Evolutionary conservation across 2,888 invertebrate genomes (phyloP), one percentile per base, ranked within the genome.

Genomic region (Erebia aethiops): DNA sequence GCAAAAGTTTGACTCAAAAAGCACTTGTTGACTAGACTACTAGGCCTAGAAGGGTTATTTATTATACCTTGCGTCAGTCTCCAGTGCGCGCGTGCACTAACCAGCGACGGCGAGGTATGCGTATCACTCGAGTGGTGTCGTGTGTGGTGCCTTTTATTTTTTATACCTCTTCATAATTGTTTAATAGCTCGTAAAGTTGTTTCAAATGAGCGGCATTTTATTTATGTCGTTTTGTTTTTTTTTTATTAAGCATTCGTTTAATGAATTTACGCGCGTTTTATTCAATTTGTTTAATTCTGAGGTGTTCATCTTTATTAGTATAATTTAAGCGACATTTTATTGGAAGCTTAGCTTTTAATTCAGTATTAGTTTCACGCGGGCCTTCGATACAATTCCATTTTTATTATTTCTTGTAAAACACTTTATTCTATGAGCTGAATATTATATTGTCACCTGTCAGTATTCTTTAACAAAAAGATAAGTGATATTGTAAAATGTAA

Each of bases 131-230:
- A 46, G 7, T 8, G n/a, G 52, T 52, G n/a, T 52, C 52, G 52
- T 52, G n/a, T 14, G n/a, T 18, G 43, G 58, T 3, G 18, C 43
- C 13, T 61, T 43, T 57, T 49, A 49, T 43, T 58, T 67, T 49
- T 67, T 67, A 18, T 58, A 16, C 51, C 46, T 49, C 21, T 49
- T 51, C 16, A 49, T 62, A 58, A 64, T 67, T 67, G 67, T 67
- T 58, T 67, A 67, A 67, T 67, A 60, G 67, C 49, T 67, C 67
- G 67, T 67, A 67, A 67, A 58, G 49, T 58, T 49, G 62, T 18
- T 67, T 67, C 35, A 60, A 67, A 58, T 51, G 67, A 51, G 66
- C 56, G 66, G 56, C 56, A 66, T 66, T 66, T 66, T 66, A 66
- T 66, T 56, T 43, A 41, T 43, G 56, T 57, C 66, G 56, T 66